Evolutionary conservation across 1,140 invertebrate species (phyloP).

Genomic region (Stenopsyche tienmushanensis): DNA sequence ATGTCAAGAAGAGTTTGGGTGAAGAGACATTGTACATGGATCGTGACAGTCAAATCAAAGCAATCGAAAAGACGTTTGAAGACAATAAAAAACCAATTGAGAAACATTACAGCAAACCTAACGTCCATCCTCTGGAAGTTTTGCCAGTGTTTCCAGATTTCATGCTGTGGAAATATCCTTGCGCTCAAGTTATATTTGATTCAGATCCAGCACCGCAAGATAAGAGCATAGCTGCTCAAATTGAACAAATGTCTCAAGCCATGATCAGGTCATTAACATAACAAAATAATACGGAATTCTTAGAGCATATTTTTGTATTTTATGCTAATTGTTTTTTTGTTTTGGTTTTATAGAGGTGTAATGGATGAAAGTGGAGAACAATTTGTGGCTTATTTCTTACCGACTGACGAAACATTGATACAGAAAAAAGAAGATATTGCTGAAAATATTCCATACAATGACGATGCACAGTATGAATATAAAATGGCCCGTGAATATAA

Average conservation of each 20-base stretch:
- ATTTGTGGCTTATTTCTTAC: constrained; percentile 98
- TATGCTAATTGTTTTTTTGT: constrained; percentile 39
- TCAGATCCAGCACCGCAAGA: constrained; percentile 89
- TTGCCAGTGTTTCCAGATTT: constrained; percentile 93
- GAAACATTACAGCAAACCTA: constrained; percentile 94
- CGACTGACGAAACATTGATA: constrained; percentile 86
- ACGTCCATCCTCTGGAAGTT: constrained; percentile 88
- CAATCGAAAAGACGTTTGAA: constrained; percentile 97
- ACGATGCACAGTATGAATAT: constrained; percentile 92
- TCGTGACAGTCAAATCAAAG: constrained; percentile 94
- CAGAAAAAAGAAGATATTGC: constrained; percentile 83
- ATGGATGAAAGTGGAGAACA: constrained; percentile 98
- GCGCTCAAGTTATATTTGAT: constrained; percentile 98
- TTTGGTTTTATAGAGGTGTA: constrained; percentile 68
- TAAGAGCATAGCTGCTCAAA: constrained; percentile 78
- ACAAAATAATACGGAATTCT: neutral
- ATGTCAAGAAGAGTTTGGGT: constrained; percentile 93
- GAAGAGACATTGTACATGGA: constrained; percentile 97
- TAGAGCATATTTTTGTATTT: constrained; percentile 35
- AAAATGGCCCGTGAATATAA: constrained; percentile 95
- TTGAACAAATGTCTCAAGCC: constrained; percentile 98
- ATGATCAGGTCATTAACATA: constrained; percentile 78
- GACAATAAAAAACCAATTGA: constrained; percentile 84
- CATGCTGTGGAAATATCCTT: constrained; percentile 95
- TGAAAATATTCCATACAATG: constrained; percentile 79